Evolutionary conservation across 2,113 vertebrate genomes (phyloP), one percentile per base, ranked within the genome.

Genomic region (Anarhynchus alexandrinus): DNA sequence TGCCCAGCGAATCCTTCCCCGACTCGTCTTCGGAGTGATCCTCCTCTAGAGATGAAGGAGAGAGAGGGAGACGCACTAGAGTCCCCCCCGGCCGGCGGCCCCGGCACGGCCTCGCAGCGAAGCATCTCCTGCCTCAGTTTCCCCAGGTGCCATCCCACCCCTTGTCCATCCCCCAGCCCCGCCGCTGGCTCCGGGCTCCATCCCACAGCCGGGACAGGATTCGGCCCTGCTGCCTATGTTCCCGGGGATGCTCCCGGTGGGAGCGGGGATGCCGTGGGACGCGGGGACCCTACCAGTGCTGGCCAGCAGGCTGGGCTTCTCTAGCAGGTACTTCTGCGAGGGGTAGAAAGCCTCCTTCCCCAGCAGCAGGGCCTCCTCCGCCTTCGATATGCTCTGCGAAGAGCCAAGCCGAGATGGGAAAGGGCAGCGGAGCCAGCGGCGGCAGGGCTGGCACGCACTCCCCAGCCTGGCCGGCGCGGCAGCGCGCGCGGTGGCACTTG

Each of bases 321-420:
- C 99, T 96, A 98, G 91, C 78, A 99, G 98, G 97, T 98, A 99
- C 84, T 99, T 99, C 98, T 99, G 99, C 17, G 98, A 97, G 12
- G 99, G 97, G 79, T 99, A 98, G 97, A 99, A 99, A 62, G 98
- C 94, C 42, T 99, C 99, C 98, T 99, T 99, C n/a, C 98, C 98
- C 92, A 99, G 94, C 82, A 99, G 97, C 96, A 99, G 97, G 22
- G 98, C 95, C 57, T 99, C 99, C 32, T 98, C 98, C 1, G 98
- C 97, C 97, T 99, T 99, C n/a, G 98, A 95, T 81, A 99, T 96
- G 82, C 97, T 97, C 98, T 99, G 97, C 96, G 96, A 94, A 91
- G 96, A 70, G 93, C 95, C 93, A 96, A 92, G 83, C 29, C 17
- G 69, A 88, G 64, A 30, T 96, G 94, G 93, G 87, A 30, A 38